A percentile compares a stretch with the other conserved stretches of the same genome.
Evolutionary conservation across 2,888 invertebrate genomes (phyloP).

Genomic region (Dryadula phaetusa): DNA sequence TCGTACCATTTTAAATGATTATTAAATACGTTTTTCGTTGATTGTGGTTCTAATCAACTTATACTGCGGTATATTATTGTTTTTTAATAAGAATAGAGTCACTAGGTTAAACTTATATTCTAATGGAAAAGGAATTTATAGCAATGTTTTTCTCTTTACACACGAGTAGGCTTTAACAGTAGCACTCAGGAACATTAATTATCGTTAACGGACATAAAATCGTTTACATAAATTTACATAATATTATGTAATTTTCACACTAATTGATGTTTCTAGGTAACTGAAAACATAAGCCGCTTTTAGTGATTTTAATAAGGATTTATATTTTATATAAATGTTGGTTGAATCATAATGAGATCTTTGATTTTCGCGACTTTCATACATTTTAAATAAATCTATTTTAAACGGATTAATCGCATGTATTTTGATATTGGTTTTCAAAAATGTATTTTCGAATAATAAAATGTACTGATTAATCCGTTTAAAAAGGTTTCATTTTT

Average conservation of each 20-base stretch:
- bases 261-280: neutral
- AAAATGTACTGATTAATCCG: too few relatives aligned
- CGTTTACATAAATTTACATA: neutral
- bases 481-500: too few relatives aligned
- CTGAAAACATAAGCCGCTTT: too few relatives aligned
- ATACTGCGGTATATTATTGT: constrained; percentile 21
- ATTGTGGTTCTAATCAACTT: constrained; percentile 16
- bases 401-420: too few relatives aligned
- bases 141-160: neutral
- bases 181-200: neutral
- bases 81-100: neutral
- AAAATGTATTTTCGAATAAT: too few relatives aligned
- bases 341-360: too few relatives aligned
- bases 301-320: too few relatives aligned
- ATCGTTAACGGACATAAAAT: neutral
- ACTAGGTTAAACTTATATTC: neutral
- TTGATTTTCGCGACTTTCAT: too few relatives aligned
- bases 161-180: neutral
- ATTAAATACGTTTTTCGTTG: constrained; percentile 14
- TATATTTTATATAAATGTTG: too few relatives aligned
- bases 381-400: too few relatives aligned
- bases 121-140: neutral
- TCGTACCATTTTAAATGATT: constrained; percentile 11
- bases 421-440: too few relatives aligned
- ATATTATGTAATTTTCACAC: neutral